These are phyloP conservation scores for Plebejus melissa DNA, from an alignment of 2,888 invertebrate species.

Conservation along the genomic window DNA sequence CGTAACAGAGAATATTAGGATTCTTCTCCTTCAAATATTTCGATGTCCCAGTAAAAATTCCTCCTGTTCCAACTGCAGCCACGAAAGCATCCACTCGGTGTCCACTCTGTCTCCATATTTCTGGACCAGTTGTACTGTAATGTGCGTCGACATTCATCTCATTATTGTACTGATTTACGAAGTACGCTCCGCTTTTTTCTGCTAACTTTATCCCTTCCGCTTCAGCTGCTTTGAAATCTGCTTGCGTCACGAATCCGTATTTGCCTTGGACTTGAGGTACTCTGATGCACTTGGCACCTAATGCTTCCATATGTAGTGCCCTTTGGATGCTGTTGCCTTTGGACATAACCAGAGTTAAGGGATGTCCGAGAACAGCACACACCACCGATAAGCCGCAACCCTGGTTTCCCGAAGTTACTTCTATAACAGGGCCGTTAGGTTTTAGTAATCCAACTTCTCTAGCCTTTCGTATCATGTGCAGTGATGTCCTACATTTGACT, in stretches of 20 bases:
- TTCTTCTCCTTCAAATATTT: conserved; percentile 65
- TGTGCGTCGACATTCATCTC: conserved; percentile 56
- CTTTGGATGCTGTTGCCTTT: conserved; percentile 67
- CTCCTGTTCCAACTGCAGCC: conserved; percentile 66
- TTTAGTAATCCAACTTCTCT: conserved; percentile 51
- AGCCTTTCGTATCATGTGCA: conserved; percentile 62
- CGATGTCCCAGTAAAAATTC: conserved; percentile 62
- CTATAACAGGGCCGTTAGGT: conserved; percentile 59
- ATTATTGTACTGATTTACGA: conserved; percentile 66
- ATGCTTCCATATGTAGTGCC: conserved; percentile 70
- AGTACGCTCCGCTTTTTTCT: conserved; percentile 58
- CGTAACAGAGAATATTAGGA: conserved; percentile 53
- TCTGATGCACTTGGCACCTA: conserved; percentile 63
- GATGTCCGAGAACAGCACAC: conserved; percentile 64
- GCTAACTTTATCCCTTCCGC: conserved; percentile 53
- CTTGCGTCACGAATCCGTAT: conserved; percentile 65
- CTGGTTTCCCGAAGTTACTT: conserved; percentile 70
- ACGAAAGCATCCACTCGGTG: conserved; percentile 64
- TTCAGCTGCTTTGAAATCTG: conserved; percentile 63
- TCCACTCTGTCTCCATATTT: conserved; percentile 72
- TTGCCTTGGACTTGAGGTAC: conserved; percentile 69
- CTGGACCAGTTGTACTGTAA: conserved; percentile 66
- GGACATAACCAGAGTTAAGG: conserved; percentile 66
- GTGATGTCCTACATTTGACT: conserved; percentile 64
- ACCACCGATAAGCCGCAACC: conserved; percentile 70